Conservation (phyloP, 2,888 invertebrate genomes). For the Dryomyza anilis region DNA sequence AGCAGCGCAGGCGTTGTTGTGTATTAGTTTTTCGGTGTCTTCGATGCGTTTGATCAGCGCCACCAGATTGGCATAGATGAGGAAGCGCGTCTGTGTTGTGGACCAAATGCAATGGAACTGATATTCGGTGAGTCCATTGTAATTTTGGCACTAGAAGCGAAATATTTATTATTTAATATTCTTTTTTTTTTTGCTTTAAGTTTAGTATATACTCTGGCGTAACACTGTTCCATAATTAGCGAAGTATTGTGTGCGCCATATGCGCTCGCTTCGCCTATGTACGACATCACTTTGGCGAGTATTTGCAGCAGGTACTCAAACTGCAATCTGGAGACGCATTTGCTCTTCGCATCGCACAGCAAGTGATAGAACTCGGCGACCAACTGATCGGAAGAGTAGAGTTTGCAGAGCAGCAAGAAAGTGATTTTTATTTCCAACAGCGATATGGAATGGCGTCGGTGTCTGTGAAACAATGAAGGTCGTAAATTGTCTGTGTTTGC, state of each 20-base stretch:
- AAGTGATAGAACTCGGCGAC: constrained; percentile 51
- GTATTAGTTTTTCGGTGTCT: constrained; percentile 55
- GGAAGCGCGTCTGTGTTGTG: constrained; percentile 50
- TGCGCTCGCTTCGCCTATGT: constrained; percentile 54
- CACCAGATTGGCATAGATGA: constrained; percentile 57
- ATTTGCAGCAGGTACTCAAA: constrained; percentile 54
- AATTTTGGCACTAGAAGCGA: constrained; percentile 43
- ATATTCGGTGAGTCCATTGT: constrained; percentile 52
- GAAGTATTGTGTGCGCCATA: constrained; percentile 53
- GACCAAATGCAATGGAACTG: constrained; percentile 58
- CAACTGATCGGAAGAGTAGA: constrained; percentile 50
- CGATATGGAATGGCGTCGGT: constrained; percentile 54
- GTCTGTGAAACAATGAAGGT: constrained; percentile 36
- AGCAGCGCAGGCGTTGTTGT: constrained; percentile 52
- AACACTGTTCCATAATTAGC: constrained; percentile 53
- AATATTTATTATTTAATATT: neutral
- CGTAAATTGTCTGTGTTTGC: no score
- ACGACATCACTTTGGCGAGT: constrained; percentile 54
- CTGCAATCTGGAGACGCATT: constrained; percentile 52
- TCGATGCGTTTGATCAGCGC: constrained; percentile 57
- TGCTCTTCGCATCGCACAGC: constrained; percentile 47
- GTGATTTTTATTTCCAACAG: constrained; percentile 57
- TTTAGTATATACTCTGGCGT: constrained; percentile 43
- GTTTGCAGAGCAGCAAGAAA: constrained; percentile 56
- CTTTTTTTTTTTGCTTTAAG: neutral